Evolutionary conservation across 2,797 vertebrate genomes (phyloP), one percentile per base, ranked within the genome.

Genomic region (Phaenicophaeus curvirostris): DNA sequence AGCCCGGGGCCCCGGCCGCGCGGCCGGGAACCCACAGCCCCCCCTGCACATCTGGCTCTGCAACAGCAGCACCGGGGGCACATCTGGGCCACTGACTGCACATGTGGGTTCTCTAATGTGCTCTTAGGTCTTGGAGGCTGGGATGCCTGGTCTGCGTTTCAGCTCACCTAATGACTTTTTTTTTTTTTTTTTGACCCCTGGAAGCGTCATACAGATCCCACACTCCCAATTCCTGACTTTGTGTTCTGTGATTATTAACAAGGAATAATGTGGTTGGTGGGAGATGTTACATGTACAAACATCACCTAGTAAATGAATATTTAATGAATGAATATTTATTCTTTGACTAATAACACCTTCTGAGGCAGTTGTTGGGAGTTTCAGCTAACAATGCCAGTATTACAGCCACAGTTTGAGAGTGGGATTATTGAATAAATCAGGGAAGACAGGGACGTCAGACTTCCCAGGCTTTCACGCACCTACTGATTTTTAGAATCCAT

Each of bases 31-130:
- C 1, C 7, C 0, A 13, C 7, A 37, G 25, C 25, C 28, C 46
- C 5, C 9, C 1, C n/a, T 2, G n/a, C 48, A 13, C 46, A 15
- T 5, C 66, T 4, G 21, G 23, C 21, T 23, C 7, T 44, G 46
- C 46, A 48, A 23, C 21, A 20, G 46, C 46, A 13, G 14, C 69
- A 24, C 46, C 27, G 74, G 39, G 16, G 55, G 35, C 71, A 21
- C 63, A 13, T 2, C 19, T 55, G 66, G 69, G 66, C 3, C 7
- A 1, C 0, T 8, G 83, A 1, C 39, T 7, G 71, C 17, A 18
- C 4, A 0, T 8, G 15, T 6, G 59, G 4, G 1, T 15, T 50
- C 41, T 11, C 46, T 7, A 0, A 30, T 1, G 31, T 28, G 59
- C 46, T 19, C 14, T 4, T 5, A 28, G 30, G 33, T 4, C 27